These are phyloP conservation scores for Drosophila peninsularis DNA, from an alignment of 2,888 invertebrate species.

Conservation along the genomic window DNA sequence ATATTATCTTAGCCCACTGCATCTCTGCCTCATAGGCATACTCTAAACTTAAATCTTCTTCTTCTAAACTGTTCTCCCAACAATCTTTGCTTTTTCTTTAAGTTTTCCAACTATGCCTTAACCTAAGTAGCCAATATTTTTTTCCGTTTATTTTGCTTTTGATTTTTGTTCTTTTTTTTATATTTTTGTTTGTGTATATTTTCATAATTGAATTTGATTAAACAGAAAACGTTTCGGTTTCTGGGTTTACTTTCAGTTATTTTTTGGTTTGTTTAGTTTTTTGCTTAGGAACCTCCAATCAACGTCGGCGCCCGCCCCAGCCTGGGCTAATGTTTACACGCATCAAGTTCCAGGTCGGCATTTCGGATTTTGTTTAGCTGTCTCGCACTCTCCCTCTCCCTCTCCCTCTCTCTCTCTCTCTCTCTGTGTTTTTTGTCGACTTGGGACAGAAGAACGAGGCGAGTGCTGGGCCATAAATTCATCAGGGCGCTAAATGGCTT, in stretches of 20 bases:
- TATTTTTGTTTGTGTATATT: constrained; percentile 44
- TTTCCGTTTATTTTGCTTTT: constrained; percentile 14
- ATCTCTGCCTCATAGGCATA: background rate
- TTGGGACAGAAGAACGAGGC: constrained; percentile 12
- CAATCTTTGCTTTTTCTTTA: background rate
- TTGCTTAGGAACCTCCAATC: constrained; percentile 41
- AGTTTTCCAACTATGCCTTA: background rate
- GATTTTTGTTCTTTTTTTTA: background rate
- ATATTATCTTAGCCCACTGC: no score
- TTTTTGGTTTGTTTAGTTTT: constrained; percentile 44
- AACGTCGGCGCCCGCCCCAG: constrained; percentile 14
- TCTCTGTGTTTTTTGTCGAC: background rate
- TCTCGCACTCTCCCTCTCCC: no score
- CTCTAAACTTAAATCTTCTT: background rate
- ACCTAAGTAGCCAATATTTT: background rate
- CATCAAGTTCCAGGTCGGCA: constrained; percentile 51
- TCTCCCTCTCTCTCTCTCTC: background rate
- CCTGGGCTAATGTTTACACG: constrained; percentile 45
- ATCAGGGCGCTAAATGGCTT: constrained; percentile 72
- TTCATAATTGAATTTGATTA: constrained; percentile 74
- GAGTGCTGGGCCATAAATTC: constrained; percentile 69
- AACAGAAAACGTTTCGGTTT: constrained; percentile 55
- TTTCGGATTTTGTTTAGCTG: constrained; percentile 26
- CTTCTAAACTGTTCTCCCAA: background rate
- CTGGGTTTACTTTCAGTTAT: constrained; percentile 1